A percentile compares a stretch with the other conserved stretches of the same genome.
Conservation (phyloP, 2,797 vertebrate genomes). For the Anniella stebbinsi region DNA sequence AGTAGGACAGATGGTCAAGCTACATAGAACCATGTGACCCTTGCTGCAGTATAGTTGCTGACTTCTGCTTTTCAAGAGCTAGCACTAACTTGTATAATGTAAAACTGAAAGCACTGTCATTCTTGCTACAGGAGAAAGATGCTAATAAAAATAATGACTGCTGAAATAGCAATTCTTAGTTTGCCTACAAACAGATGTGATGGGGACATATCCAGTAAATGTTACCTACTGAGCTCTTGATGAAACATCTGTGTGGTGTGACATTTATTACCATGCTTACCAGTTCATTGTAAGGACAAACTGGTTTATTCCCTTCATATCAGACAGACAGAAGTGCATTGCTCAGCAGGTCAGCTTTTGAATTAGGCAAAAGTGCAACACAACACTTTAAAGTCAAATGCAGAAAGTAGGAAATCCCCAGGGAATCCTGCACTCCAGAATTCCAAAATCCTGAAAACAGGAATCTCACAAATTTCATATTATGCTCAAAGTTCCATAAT, state of each 20-base stretch:
- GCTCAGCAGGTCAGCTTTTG: background rate
- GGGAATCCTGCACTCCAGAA: background rate
- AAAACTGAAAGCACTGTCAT: background rate
- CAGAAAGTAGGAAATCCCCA: background rate
- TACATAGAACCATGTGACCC: background rate
- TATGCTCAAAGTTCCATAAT: background rate
- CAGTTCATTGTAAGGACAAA: constrained; percentile 20
- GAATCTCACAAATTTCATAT: background rate
- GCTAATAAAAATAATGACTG: constrained; percentile 30
- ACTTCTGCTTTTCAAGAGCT: background rate
- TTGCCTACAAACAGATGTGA: constrained; percentile 22
- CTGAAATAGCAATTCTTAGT: constrained; percentile 6
- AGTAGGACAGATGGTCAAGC: too few relatives aligned
- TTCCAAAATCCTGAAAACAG: background rate
- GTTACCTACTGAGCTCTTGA: constrained; percentile 26
- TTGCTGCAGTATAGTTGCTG: background rate
- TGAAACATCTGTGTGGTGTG: constrained; percentile 28
- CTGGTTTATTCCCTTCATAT: constrained; percentile 10
- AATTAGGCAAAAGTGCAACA: background rate
- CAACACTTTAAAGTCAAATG: background rate
- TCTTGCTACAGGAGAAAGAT: background rate
- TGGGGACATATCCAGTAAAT: background rate
- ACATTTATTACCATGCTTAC: constrained; percentile 35
- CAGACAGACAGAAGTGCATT: background rate
- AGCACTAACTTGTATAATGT: background rate